These are phyloP conservation scores for Macrostomum lignano DNA, from an alignment of 1,140 invertebrate genomes.

Conservation along the genomic window DNA sequence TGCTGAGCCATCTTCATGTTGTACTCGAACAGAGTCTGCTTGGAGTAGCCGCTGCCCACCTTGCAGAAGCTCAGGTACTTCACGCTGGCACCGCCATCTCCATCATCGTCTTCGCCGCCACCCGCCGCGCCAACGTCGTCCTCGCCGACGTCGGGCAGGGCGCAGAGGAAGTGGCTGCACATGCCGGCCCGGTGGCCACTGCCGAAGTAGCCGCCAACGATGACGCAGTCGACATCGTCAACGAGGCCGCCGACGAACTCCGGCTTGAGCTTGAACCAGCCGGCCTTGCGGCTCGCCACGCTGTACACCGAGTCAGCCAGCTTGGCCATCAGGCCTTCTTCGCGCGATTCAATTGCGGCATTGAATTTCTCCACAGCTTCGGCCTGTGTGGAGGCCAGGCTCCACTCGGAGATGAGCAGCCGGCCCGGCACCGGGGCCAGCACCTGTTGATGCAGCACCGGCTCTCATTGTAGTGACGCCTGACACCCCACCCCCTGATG, in stretches of 20 bases:
- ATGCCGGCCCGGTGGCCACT: conserved; percentile 39
- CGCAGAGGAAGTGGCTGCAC: conserved; percentile 47
- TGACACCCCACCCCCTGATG: no score
- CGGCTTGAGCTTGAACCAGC: conserved; percentile 34
- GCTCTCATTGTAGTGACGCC: no score
- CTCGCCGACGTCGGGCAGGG: no score
- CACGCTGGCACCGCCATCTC: no score
- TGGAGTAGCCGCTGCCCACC: no score
- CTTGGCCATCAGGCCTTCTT: conserved; percentile 72
- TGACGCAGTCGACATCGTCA: conserved; percentile 54
- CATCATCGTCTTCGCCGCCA: no score
- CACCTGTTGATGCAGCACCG: no score
- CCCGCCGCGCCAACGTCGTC: no score
- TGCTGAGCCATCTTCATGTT: conserved; percentile 34
- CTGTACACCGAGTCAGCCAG: conserved; percentile 45
- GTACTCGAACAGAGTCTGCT: conserved; percentile 30
- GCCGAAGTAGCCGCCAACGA: conserved; percentile 60
- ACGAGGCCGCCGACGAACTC: conserved; percentile 40
- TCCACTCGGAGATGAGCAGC: conserved; percentile 31
- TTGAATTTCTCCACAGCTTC: conserved; percentile 48
- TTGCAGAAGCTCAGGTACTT: no score
- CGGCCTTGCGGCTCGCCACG: conserved; percentile 40
- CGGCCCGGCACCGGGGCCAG: conserved; percentile 36
- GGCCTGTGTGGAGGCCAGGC: conserved; percentile 28
- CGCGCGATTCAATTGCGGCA: conserved; percentile 44